Evolutionary conservation across 2,888 invertebrate genomes (phyloP).

Genomic region (Drosophila imparisetae): DNA sequence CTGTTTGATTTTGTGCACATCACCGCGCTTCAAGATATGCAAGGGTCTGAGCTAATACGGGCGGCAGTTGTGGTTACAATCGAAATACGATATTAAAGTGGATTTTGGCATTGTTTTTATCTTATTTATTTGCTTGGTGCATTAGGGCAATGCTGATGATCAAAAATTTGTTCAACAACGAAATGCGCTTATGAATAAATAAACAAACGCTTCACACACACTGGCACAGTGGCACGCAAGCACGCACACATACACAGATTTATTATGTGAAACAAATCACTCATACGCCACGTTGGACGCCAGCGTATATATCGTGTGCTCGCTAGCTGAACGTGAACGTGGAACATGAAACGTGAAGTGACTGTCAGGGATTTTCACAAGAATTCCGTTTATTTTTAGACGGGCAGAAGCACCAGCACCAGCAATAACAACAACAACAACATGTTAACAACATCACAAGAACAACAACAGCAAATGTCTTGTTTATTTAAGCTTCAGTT

Average conservation of each 20-base stretch:
- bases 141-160: slow-evolving; percentile 39
- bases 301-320: slow-evolving; percentile 15
- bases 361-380: slow-evolving; percentile 56
- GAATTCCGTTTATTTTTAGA: slow-evolving; percentile 51
- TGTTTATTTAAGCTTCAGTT: slow-evolving; percentile 64
- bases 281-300: slow-evolving; percentile 56
- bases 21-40: slow-evolving; percentile 9
- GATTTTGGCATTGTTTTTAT: slow-evolving; percentile 29
- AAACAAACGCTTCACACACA: slow-evolving; percentile 35
- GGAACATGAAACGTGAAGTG: slow-evolving; percentile 55
- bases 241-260: slow-evolving; percentile 47
- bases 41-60: not conserved
- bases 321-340: slow-evolving; percentile 25
- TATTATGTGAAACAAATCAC: slow-evolving; percentile 61
- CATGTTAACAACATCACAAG: slow-evolving; percentile 29
- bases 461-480: slow-evolving; percentile 53
- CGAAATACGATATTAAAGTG: slow-evolving; percentile 45
- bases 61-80: slow-evolving; percentile 31
- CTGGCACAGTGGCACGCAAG: slow-evolving; percentile 24
- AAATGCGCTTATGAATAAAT: slow-evolving; percentile 70
- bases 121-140: slow-evolving; percentile 38
- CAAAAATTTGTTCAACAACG: slow-evolving; percentile 49
- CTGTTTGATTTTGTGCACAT: slow-evolving; percentile 29
- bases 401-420: slow-evolving; percentile 5
- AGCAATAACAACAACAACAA: slow-evolving; percentile 25